Evolutionary conservation across 2,797 vertebrate species (phyloP).

Genomic region (Poecile montanus): DNA sequence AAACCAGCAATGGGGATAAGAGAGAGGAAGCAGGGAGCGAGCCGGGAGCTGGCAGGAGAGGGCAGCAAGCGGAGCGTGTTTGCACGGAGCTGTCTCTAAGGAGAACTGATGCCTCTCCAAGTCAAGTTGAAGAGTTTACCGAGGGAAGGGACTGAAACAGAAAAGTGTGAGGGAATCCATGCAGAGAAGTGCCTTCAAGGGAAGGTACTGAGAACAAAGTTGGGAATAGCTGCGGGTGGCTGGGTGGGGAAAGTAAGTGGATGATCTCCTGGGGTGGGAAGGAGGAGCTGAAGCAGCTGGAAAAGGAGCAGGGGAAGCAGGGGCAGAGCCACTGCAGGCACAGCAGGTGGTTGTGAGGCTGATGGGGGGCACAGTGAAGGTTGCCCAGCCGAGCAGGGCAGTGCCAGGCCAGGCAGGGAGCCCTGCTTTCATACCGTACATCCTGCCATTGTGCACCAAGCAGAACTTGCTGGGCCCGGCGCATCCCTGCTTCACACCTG

Average conservation of each 20-base stretch:
- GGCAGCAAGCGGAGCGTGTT: background rate
- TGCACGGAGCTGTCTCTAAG: background rate
- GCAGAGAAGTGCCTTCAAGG: background rate
- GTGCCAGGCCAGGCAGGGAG: accelerated
- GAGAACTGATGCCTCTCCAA: background rate
- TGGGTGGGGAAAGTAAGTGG: background rate
- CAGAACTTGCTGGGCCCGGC: background rate
- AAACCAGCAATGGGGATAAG: background rate
- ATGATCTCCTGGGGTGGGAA: background rate
- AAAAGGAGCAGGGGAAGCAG: background rate
- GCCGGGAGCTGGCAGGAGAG: background rate
- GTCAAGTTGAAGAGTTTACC: background rate
- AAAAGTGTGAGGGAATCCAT: background rate
- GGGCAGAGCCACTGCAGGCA: background rate
- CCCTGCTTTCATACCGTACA: accelerated
- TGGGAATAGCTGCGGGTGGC: accelerated
- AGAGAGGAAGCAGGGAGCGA: background rate
- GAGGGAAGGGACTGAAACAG: background rate
- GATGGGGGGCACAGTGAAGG: background rate
- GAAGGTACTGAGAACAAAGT: background rate
- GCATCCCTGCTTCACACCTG: background rate
- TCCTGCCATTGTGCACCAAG: background rate
- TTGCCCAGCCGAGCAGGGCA: background rate
- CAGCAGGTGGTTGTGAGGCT: background rate
- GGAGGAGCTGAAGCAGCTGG: background rate